Evolutionary conservation across 1,140 invertebrate genomes (phyloP), one percentile per base, ranked within the genome.

Genomic region (Drosophila tristis): DNA sequence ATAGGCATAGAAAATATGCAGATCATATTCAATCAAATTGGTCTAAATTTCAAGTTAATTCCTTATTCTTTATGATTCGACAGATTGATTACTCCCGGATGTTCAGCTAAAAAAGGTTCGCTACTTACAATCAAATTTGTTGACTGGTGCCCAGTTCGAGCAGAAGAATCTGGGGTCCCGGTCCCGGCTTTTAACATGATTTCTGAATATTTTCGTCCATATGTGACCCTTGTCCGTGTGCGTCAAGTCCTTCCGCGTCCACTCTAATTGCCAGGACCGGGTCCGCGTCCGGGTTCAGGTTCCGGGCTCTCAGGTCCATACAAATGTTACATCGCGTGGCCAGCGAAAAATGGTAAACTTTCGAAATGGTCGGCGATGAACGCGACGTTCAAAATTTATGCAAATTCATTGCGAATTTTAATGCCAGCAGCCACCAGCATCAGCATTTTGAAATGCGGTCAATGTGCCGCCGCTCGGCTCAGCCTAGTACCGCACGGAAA

Each of bases 321-420:
- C 60, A 82, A 70, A 51, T 48, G 42, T 49, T 53, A 26, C 39
- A 47, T 51, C 39, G 59, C 43, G 58, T 64, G 73, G 58, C 54
- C 51, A 68, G 13, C 31, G 20, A 49, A 66, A 63, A 73, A 78
- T 70, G 54, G 13, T 53, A 67, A 68, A 63, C 26, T 35, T 23
- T 29, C 56, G 54, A 64, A 78, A 81, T 65, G 74, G 57, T 56
- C 56, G 25, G 9, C 26, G 48, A 11, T 26, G 53, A 15, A 31
- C 54, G 49, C 51, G 48, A 20, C 35, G 29, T 45, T 31, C 29
- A 53, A 75, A 84, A 80, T 89, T 72, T 89, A 89, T 89, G 84
- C 84, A 89, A 80, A 89, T 84, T 89, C 84, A 84, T 89, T 84
- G 67, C 60, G 76, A 84, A 89, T 89, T 89, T 74, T 74, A 89